These are phyloP conservation scores for Galaxea fascicularis DNA, from an alignment of 92 coral and sea anemone species.

Conservation along the genomic window DNA sequence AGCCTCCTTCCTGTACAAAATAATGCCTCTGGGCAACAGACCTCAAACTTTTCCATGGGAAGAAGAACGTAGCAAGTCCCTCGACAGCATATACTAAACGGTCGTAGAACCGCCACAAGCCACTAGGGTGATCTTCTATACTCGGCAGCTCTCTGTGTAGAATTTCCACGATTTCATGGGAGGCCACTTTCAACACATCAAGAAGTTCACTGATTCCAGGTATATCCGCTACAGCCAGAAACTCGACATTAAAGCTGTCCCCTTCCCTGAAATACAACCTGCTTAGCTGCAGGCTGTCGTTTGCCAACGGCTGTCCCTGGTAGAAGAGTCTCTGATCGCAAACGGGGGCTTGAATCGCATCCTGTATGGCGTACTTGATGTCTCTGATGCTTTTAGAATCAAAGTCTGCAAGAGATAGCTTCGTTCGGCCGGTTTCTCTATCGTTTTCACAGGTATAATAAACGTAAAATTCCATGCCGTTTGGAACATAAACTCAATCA, in stretches of 20 bases:
- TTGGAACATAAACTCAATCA: background rate
- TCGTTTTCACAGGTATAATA: background rate
- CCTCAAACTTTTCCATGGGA: conserved; percentile 72
- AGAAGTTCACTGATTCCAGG: conserved; percentile 47
- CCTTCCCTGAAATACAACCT: conserved; percentile 75
- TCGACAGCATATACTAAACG: conserved; percentile 7
- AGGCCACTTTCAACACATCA: conserved; percentile 51
- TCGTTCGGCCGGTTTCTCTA: conserved; percentile 20
- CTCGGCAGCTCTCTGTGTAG: conserved; percentile 15
- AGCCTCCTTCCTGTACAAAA: conserved; percentile 88
- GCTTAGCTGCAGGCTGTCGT: conserved; percentile 41
- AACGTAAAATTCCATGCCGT: conserved; percentile 25
- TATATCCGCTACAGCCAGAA: conserved; percentile 63
- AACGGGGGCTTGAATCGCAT: conserved; percentile 66
- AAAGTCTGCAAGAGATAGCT: conserved; percentile 25
- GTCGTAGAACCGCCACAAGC: background rate
- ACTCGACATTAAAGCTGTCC: conserved; percentile 66
- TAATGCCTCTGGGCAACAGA: conserved; percentile 78
- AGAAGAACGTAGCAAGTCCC: conserved; percentile 42
- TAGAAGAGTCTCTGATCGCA: conserved; percentile 77
- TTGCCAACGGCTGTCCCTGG: conserved; percentile 57
- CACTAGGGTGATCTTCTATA: background rate
- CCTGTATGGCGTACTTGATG: conserved; percentile 60
- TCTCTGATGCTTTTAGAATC: conserved; percentile 44
- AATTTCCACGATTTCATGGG: conserved; percentile 37